Percentiles rank a stretch among this genome's conserved stretches.
Evolutionary conservation across 1,140 invertebrate genomes (phyloP).

Genomic region (Cyclargus thomasi): DNA sequence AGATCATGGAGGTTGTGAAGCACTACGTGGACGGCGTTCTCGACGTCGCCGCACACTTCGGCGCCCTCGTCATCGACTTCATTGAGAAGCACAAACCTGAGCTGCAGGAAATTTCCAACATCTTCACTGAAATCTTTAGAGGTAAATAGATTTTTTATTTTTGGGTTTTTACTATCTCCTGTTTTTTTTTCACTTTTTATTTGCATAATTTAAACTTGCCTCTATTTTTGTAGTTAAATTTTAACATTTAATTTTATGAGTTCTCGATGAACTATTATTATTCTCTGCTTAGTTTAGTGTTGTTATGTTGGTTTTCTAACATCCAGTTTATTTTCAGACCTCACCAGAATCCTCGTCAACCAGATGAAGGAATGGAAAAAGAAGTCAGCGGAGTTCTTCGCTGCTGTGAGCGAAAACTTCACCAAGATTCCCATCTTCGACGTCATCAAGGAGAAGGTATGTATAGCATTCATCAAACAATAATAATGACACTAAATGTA

Average conservation of each 20-base stretch:
- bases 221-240: too few relatives aligned
- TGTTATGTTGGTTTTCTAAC: background rate
- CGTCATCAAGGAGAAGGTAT: conserved; percentile 73
- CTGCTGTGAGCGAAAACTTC: conserved; percentile 71
- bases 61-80: conserved; percentile 73
- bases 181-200: too few relatives aligned
- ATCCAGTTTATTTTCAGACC: conserved; percentile 37
- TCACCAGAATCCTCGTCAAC: conserved; percentile 48
- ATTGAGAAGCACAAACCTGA: conserved; percentile 78
- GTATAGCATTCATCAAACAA: background rate
- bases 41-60: conserved; percentile 71
- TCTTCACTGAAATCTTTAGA: conserved; percentile 45
- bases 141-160: too few relatives aligned
- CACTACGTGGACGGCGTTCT: conserved; percentile 67
- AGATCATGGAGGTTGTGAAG: conserved; percentile 52
- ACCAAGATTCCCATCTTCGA: conserved; percentile 77
- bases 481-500: too few relatives aligned
- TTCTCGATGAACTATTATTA: too few relatives aligned
- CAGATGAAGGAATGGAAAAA: conserved; percentile 66
- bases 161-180: too few relatives aligned
- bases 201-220: too few relatives aligned
- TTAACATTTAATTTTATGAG: too few relatives aligned
- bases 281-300: too few relatives aligned
- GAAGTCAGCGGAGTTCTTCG: conserved; percentile 68
- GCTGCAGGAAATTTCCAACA: conserved; percentile 78